phyloP scores from a whole-genome alignment of 2,113 vertebrate genomes.

The Trogon melanurus region DNA sequence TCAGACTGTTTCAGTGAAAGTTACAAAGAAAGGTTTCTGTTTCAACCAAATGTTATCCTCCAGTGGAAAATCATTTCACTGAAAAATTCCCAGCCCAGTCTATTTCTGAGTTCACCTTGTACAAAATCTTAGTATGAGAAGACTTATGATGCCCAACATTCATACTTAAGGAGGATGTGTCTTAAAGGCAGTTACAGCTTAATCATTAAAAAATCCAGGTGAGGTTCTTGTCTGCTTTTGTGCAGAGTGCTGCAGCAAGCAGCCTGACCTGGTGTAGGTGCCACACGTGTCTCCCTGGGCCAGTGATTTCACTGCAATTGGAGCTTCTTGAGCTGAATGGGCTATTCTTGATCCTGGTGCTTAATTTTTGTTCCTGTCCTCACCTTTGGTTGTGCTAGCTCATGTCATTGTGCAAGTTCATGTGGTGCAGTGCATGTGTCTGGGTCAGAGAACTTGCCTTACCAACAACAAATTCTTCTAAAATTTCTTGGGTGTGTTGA shows the following conservation, averaged over 20 bases:
- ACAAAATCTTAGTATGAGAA: neutral
- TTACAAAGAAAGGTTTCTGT: neutral
- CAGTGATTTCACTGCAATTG: accelerated
- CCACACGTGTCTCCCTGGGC: accelerated
- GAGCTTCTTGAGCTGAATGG: neutral
- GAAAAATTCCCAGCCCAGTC: slow-evolving; percentile 12
- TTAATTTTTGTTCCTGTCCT: neutral
- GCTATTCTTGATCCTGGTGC: neutral
- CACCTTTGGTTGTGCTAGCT: neutral
- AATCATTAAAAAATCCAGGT: neutral
- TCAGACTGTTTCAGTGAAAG: slow-evolving; percentile 20
- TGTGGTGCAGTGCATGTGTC: neutral
- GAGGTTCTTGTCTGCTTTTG: neutral
- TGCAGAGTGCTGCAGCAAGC: neutral
- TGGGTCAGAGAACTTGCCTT: neutral
- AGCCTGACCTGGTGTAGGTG: neutral
- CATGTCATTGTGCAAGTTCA: neutral
- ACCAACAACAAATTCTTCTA: no score
- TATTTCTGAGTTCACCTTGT: slow-evolving; percentile 8
- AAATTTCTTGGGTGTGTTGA: no score
- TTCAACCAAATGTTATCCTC: neutral
- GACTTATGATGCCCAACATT: neutral
- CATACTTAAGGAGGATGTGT: neutral
- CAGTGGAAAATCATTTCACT: slow-evolving; percentile 27
- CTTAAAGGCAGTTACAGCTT: neutral